Conservation (phyloP, 2,113 vertebrate genomes). For the Anoura caudifer region DNA sequence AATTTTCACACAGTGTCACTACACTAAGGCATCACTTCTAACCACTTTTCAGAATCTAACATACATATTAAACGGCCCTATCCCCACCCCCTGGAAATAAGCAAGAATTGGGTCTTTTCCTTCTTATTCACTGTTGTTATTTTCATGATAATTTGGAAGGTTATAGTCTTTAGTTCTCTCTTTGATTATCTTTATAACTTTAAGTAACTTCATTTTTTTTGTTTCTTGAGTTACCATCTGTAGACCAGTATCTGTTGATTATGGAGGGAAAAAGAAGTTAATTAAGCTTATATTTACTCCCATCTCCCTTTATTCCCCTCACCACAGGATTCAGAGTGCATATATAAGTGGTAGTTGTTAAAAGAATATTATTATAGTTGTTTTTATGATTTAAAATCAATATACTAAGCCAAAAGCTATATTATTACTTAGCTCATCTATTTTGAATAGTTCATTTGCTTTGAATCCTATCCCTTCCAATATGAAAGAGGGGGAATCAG, state of each 20-base stretch:
- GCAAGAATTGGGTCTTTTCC: neutral
- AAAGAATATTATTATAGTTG: neutral
- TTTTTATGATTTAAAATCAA: slow-evolving; percentile 7
- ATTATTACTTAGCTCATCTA: neutral
- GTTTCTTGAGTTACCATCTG: neutral
- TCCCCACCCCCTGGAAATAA: neutral
- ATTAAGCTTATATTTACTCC: neutral
- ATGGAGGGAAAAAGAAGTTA: neutral
- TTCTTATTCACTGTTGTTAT: neutral
- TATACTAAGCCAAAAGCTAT: neutral
- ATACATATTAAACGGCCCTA: neutral
- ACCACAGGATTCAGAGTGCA: neutral
- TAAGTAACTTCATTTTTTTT: neutral
- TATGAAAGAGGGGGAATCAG: neutral
- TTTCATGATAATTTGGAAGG: neutral
- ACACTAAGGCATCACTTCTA: neutral
- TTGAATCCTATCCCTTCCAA: neutral
- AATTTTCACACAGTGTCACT: neutral
- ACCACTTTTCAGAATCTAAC: neutral
- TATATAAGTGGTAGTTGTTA: neutral
- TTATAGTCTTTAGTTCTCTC: neutral
- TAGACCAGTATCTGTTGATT: neutral
- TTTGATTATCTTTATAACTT: neutral
- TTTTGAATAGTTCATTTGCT: neutral
- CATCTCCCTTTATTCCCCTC: neutral